phyloP scores from a whole-genome alignment of 2,888 invertebrate genomes.

The Lucinisca nassula region DNA sequence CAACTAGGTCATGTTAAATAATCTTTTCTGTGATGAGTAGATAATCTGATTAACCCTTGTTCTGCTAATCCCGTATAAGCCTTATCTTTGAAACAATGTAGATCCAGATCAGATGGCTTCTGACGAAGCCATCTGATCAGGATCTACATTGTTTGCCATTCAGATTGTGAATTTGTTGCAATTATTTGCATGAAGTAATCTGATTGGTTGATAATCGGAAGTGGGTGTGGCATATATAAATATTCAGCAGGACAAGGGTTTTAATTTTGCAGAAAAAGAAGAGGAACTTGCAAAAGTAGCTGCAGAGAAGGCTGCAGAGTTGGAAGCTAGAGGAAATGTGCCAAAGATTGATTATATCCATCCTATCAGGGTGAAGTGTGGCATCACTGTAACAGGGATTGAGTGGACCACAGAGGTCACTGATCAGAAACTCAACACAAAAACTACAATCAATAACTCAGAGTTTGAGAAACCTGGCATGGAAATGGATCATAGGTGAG shows the following conservation, averaged over 20 bases:
- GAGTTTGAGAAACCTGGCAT: constrained; percentile 37
- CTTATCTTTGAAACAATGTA: no score
- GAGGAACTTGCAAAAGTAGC: constrained; percentile 5
- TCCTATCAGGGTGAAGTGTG: constrained; percentile 36
- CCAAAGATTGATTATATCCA: constrained; percentile 44
- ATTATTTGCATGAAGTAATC: no score
- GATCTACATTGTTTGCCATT: no score
- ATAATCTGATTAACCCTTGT: neutral
- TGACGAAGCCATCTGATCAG: no score
- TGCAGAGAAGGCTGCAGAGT: constrained; percentile 14
- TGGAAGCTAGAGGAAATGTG: neutral
- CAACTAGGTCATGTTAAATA: no score
- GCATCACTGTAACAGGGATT: constrained; percentile 36
- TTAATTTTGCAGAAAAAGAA: neutral
- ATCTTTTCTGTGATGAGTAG: no score
- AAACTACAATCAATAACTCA: neutral
- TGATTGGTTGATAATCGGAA: no score
- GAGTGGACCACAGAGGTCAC: constrained; percentile 63
- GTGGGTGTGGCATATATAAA: no score
- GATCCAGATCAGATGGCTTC: no score
- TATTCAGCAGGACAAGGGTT: no score
- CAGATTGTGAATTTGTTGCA: no score
- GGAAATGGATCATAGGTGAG: constrained; percentile 53
- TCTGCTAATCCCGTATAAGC: no score
- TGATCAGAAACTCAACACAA: constrained; percentile 45